These are phyloP conservation scores for Microctenopoma steveboyesi DNA, from an alignment of 2,797 vertebrate genomes.

Conservation along the genomic window DNA sequence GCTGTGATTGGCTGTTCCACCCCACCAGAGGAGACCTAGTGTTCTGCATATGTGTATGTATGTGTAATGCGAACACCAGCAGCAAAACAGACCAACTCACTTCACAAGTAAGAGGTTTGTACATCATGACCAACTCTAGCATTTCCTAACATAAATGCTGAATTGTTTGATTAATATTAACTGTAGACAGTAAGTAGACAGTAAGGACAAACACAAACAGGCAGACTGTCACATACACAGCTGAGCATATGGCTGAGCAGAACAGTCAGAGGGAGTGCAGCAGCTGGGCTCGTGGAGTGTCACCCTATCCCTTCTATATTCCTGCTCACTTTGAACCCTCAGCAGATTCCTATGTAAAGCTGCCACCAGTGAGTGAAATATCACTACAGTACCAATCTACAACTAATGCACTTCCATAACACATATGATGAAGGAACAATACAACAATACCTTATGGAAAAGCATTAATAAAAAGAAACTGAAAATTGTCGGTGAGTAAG, in stretches of 20 bases:
- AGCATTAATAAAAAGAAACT: not conserved
- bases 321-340: slow-evolving; percentile 54
- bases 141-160: not conserved
- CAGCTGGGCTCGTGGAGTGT: slow-evolving; percentile 59
- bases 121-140: not conserved
- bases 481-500: no score
- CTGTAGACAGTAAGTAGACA: not conserved
- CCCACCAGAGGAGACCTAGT: slow-evolving; percentile 25
- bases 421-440: not conserved
- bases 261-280: slow-evolving; percentile 55
- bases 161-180: not conserved
- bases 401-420: slow-evolving; percentile 8
- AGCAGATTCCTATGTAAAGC: slow-evolving; percentile 69
- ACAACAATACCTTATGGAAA: not conserved
- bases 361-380: slow-evolving; percentile 58
- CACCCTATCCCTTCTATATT: slow-evolving; percentile 57
- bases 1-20: slow-evolving; percentile 73
- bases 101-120: slow-evolving; percentile 13
- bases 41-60: slow-evolving; percentile 22
- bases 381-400: slow-evolving; percentile 29
- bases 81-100: slow-evolving; percentile 32
- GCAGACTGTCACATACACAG: not conserved
- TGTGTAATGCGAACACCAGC: slow-evolving; percentile 38
- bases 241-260: slow-evolving; percentile 5
- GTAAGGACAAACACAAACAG: not conserved